Percentiles rank a stretch among this genome's conserved stretches.
Evolutionary conservation across 2,113 vertebrate species (phyloP).

Genomic region (Micronycteris hirsuta): DNA sequence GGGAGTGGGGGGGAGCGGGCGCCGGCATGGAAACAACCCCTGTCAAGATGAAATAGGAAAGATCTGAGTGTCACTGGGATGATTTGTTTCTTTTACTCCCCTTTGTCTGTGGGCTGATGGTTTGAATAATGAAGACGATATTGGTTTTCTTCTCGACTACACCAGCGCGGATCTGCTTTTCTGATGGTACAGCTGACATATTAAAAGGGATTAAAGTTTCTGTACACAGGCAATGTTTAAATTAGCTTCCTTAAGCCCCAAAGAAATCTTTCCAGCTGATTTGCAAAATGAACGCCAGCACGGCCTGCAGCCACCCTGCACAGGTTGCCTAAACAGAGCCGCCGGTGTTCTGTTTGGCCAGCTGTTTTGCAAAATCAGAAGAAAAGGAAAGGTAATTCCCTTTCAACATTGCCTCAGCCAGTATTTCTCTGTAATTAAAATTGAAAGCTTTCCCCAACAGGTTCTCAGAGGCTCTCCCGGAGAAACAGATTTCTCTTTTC

Average conservation of each 20-base stretch:
- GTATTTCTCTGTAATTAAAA: conserved; percentile 63
- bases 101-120: conserved; percentile 76
- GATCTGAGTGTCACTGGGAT: conserved; percentile 73
- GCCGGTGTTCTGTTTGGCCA: conserved; percentile 32
- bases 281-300: conserved; percentile 59
- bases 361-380: conserved; percentile 59
- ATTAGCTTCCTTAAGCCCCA: conserved; percentile 70
- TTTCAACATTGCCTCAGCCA: conserved; percentile 39
- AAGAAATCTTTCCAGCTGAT: conserved; percentile 71
- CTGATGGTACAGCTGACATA: conserved; percentile 63
- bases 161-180: conserved; percentile 68
- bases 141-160: conserved; percentile 68
- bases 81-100: conserved; percentile 78
- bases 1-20: not conserved
- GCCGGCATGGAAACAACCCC: conserved; percentile 71
- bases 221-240: conserved; percentile 66
- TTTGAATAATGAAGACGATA: conserved; percentile 75
- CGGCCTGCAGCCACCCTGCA: not conserved
- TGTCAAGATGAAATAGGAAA: conserved; percentile 80
- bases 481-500: conserved; percentile 39
- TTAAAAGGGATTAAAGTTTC: conserved; percentile 71
- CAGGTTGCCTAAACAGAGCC: conserved; percentile 52
- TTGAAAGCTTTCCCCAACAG: conserved; percentile 55
- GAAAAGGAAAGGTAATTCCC: conserved; percentile 33
- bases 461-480: conserved; percentile 52